phyloP scores from a whole-genome alignment of 2,797 vertebrate genomes.

The Notolepis coatsorum region DNA sequence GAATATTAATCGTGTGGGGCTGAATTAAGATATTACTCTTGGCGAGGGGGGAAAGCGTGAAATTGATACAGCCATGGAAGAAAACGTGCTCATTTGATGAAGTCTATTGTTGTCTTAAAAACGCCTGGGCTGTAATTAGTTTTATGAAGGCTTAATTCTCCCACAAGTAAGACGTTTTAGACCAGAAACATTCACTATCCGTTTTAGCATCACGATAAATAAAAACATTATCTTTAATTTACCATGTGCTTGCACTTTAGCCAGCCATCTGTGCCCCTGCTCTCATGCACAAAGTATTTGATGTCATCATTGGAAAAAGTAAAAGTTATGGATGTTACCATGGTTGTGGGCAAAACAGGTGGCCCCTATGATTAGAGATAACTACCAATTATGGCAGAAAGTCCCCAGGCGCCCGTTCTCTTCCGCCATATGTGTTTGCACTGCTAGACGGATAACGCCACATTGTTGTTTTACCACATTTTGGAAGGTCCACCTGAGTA shows the following conservation, averaged over 20 bases:
- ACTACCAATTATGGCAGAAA: constrained; percentile 68
- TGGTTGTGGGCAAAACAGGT: constrained; percentile 67
- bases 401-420: constrained; percentile 49
- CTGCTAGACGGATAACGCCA: constrained; percentile 44
- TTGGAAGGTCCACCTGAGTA: neutral
- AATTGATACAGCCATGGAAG: constrained; percentile 48
- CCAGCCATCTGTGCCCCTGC: constrained; percentile 64
- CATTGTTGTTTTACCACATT: constrained; percentile 35
- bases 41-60: constrained; percentile 51
- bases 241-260: constrained; percentile 42
- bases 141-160: constrained; percentile 43
- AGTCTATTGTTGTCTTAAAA: constrained; percentile 10
- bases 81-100: constrained; percentile 19
- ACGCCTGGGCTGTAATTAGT: constrained; percentile 37
- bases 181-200: constrained; percentile 28
- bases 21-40: constrained; percentile 65
- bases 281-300: constrained; percentile 46
- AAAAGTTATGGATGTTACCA: constrained; percentile 67
- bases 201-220: constrained; percentile 26
- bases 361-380: constrained; percentile 75
- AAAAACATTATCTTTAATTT: constrained; percentile 46
- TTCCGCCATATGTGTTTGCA: constrained; percentile 34
- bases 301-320: constrained; percentile 61
- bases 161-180: constrained; percentile 8
- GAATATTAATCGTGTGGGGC: constrained; percentile 65